A percentile compares a stretch with the other conserved stretches of the same genome.
Evolutionary conservation across 2,113 vertebrate species (phyloP).

Genomic region (Cardinalis cardinalis): DNA sequence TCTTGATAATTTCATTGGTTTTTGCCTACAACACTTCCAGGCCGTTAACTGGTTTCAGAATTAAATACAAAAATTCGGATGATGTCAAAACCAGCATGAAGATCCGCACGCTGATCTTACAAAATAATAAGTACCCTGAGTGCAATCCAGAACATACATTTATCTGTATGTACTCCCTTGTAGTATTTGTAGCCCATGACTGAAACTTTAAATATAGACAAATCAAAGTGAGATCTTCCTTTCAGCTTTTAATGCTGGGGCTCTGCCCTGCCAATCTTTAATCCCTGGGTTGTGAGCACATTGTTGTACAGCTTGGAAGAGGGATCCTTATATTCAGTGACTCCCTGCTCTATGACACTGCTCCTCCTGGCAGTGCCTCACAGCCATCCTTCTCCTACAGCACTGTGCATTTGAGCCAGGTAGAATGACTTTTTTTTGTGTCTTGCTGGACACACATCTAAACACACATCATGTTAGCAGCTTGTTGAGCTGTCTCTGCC

Average conservation of each 20-base stretch:
- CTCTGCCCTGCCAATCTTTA: neutral
- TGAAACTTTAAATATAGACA: neutral
- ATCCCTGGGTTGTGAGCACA: neutral
- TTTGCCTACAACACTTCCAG: neutral
- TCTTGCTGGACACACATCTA: neutral
- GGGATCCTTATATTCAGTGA: neutral
- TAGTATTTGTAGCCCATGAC: rapidly evolving
- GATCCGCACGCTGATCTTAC: rapidly evolving
- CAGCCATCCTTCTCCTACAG: neutral
- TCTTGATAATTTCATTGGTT: neutral
- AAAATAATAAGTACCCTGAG: neutral
- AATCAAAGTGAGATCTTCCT: neutral
- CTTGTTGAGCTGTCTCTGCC: neutral
- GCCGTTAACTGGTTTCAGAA: neutral
- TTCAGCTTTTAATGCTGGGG: neutral
- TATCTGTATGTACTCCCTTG: neutral
- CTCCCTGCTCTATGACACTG: neutral
- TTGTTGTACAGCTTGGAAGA: neutral
- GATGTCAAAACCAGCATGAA: neutral
- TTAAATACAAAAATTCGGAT: neutral
- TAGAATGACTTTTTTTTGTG: neutral
- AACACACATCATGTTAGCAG: neutral
- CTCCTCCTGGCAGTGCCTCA: neutral
- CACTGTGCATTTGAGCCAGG: rapidly evolving
- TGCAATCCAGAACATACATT: neutral